Conservation (phyloP, 2,797 vertebrate genomes). For the Schizothorax lantsangensis region DNA sequence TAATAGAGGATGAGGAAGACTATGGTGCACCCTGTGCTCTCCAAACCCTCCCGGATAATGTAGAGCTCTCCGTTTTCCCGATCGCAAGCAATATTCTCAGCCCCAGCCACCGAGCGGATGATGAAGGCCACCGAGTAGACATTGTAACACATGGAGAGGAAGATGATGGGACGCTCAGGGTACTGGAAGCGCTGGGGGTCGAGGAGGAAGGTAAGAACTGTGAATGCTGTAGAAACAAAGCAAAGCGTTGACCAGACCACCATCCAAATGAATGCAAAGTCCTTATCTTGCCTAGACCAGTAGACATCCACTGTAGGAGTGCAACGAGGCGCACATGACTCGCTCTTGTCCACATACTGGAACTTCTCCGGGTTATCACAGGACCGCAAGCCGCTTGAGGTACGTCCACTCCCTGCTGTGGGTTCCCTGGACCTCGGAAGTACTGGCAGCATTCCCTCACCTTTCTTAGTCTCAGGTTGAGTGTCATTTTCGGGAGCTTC, state of each 20-base stretch:
- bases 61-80: constrained; percentile 84
- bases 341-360: constrained; percentile 85
- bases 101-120: constrained; percentile 84
- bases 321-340: constrained; percentile 84
- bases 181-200: constrained; percentile 90
- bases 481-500: constrained; percentile 87
- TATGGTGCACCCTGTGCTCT: constrained; percentile 87
- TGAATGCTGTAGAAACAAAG: constrained; percentile 88
- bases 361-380: constrained; percentile 86
- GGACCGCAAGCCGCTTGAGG: constrained; percentile 57
- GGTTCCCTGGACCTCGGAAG: constrained; percentile 70
- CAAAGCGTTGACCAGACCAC: constrained; percentile 87
- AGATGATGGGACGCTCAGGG: constrained; percentile 89
- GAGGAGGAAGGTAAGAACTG: constrained; percentile 87
- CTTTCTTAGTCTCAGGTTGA: constrained; percentile 72
- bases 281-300: constrained; percentile 87
- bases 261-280: constrained; percentile 89
- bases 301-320: constrained; percentile 84
- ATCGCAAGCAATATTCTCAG: constrained; percentile 86
- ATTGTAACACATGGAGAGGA: constrained; percentile 90
- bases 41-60: constrained; percentile 87
- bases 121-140: constrained; percentile 88
- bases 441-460: constrained; percentile 82
- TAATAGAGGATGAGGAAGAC: constrained; percentile 90
- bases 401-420: constrained; percentile 48